Evolutionary conservation across 2,113 vertebrate genomes (phyloP), one percentile per base, ranked within the genome.

Genomic region (Psophia crepitans): DNA sequence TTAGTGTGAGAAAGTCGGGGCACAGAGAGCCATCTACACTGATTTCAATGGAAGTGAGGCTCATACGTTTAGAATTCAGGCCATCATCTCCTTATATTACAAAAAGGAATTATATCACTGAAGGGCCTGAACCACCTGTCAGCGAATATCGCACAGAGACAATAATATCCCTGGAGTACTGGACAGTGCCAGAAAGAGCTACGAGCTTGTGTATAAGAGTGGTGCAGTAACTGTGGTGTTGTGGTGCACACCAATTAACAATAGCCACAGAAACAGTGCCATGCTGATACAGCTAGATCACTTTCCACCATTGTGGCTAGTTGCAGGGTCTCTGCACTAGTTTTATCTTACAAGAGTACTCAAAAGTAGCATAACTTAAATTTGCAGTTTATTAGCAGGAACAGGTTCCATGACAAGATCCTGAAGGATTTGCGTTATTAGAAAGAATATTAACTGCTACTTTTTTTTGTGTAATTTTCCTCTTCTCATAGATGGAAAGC

Each of bases 371-470:
- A 74, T 17, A 77, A 54, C 14, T 70, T 85, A 76, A 56, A 65
- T 24, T 69, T 84, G 14, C 5, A 12, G 16, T 81, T 95, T 80
- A 70, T 84, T 80, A 80, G 8, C 26, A 77, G n/a, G 43, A 94
- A 69, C 23, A 66, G 19, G 74, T 70, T 86, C 23, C 44, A 32
- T 64, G 26, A 51, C 58, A 81, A 24, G 27, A 88, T 70, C 18
- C 39, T 80, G 27, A 22, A 94, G 18, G 33, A 64, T 84, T 56
- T 91, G 8, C 22, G 27, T 80, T 84, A 90, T 88, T 89, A 90
- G 77, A 94, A 91, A 79, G 74, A 92, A 88, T n/a, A 35, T 92
- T 85, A 95, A 92, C 75, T 76, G 30, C 44, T 90, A 28, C 7
- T 10, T 73, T 87, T 85, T 37, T 73, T 35, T 35, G 15, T 33